Conservation (phyloP, 2,797 vertebrate genomes). For the Lacerta bilineata region DNA sequence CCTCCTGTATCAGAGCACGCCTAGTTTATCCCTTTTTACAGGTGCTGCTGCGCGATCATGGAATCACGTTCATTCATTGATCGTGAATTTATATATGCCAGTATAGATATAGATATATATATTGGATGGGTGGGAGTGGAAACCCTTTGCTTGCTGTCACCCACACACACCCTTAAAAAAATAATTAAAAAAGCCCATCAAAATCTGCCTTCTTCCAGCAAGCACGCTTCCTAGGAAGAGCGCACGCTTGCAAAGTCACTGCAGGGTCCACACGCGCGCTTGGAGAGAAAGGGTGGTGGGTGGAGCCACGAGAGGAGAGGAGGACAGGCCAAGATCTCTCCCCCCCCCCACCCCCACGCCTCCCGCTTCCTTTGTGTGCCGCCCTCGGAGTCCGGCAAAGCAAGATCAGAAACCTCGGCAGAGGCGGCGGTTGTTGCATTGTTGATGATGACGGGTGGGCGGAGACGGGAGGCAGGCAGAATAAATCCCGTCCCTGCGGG, state of each 20-base stretch:
- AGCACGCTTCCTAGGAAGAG: background rate
- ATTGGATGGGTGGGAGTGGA: background rate
- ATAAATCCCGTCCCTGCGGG: background rate
- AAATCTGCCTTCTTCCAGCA: background rate
- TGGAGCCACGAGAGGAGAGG: slow-evolving; percentile 24
- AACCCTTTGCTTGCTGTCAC: background rate
- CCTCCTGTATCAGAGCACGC: background rate
- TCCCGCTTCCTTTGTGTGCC: slow-evolving; percentile 17
- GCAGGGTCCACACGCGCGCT: background rate
- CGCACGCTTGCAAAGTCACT: slow-evolving; percentile 27
- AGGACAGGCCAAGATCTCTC: background rate
- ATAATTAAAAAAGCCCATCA: background rate
- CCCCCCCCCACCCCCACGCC: background rate
- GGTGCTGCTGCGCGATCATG: background rate
- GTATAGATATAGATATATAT: too few relatives aligned
- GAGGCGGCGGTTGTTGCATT: background rate
- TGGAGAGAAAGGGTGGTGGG: background rate
- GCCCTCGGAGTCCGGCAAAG: slow-evolving; percentile 15
- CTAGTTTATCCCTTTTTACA: background rate
- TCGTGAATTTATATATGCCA: background rate
- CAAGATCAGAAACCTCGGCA: background rate
- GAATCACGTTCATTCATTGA: slow-evolving; percentile 21
- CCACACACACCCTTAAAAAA: background rate
- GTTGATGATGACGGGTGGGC: background rate
- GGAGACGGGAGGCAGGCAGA: background rate